Conservation (phyloP, 2,888 invertebrate species). For the Andrena minutula region DNA sequence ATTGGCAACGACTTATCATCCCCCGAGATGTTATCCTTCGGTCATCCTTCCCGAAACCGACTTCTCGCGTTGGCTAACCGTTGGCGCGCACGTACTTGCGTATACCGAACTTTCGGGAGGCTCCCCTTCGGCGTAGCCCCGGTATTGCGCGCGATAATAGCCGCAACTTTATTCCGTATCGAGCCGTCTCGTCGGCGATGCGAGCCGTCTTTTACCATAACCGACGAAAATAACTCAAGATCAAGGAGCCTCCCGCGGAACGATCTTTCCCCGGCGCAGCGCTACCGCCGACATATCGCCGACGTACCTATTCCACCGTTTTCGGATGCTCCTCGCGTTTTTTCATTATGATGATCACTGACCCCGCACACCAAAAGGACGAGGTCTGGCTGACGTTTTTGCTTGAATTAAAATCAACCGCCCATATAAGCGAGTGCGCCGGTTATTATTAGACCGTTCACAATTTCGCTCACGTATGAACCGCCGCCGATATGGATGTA, state of each 20-base stretch:
- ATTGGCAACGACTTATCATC: background rate
- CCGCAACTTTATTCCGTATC: slow-evolving; percentile 27
- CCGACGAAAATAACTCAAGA: slow-evolving; percentile 55
- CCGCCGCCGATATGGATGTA: slow-evolving; percentile 50
- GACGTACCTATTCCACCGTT: slow-evolving; percentile 46
- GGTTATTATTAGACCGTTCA: slow-evolving; percentile 80
- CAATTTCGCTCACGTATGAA: slow-evolving; percentile 79
- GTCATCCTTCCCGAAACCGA: no score
- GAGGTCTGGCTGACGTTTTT: slow-evolving; percentile 62
- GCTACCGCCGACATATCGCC: slow-evolving; percentile 13
- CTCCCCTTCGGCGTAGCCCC: background rate
- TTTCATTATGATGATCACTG: slow-evolving; percentile 70
- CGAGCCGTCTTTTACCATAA: slow-evolving; percentile 31
- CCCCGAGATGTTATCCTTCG: no score
- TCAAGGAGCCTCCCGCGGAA: slow-evolving; percentile 37
- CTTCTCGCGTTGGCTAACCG: no score
- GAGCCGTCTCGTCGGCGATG: slow-evolving; percentile 14
- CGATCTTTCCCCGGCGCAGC: slow-evolving; percentile 24
- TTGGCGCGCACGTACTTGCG: no score
- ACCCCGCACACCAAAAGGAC: slow-evolving; percentile 68
- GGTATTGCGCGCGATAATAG: background rate
- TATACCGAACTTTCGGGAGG: background rate
- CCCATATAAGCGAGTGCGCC: slow-evolving; percentile 72
- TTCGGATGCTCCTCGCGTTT: slow-evolving; percentile 60
- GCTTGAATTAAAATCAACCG: slow-evolving; percentile 74